Evolutionary conservation across 2,797 vertebrate genomes (phyloP).

Genomic region (Sitta carolinensis): DNA sequence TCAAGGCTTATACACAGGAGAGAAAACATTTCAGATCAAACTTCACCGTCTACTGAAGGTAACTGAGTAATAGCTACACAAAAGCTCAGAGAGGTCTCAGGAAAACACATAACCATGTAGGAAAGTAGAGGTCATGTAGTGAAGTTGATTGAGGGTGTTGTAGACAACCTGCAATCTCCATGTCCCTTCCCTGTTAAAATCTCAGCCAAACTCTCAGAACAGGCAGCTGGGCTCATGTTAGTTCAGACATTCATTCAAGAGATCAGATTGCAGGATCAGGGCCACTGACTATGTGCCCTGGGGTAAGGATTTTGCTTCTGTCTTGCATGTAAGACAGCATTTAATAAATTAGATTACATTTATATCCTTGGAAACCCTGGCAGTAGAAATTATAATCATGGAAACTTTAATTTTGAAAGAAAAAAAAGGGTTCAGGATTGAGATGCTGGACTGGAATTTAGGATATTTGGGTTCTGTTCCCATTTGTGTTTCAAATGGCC

Average conservation of each 20-base stretch:
- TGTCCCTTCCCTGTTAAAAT: neutral
- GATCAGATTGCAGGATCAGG: constrained; percentile 31
- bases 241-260: constrained; percentile 32
- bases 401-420: constrained; percentile 20
- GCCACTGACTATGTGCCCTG: neutral
- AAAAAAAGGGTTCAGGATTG: neutral
- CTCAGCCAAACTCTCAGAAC: neutral
- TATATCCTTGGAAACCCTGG: constrained; percentile 2
- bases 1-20: neutral
- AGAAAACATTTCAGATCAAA: neutral
- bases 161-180: neutral
- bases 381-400: neutral
- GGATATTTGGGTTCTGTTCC: neutral
- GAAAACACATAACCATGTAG: neutral
- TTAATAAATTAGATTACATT: constrained; percentile 47
- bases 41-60: neutral
- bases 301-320: constrained; percentile 46
- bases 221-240: neutral
- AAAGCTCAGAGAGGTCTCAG: neutral
- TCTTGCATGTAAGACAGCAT: neutral
- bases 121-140: neutral
- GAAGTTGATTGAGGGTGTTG: neutral
- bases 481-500: neutral
- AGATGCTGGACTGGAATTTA: neutral
- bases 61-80: neutral